Conservation (phyloP, 2,888 invertebrate genomes). For the Sisyra terminalis region DNA sequence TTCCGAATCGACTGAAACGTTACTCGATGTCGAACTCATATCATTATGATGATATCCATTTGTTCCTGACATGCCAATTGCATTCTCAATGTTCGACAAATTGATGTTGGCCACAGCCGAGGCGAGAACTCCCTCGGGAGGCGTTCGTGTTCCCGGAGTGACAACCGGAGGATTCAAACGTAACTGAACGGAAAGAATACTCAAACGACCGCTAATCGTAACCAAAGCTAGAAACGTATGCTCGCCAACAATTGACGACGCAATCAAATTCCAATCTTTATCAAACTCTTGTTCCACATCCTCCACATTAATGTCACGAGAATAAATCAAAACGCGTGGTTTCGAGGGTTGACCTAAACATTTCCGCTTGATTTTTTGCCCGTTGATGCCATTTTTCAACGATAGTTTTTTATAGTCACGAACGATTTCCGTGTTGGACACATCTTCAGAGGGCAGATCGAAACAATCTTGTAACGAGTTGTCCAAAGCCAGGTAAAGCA, state of each 20-base stretch:
- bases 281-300: conserved; percentile 30
- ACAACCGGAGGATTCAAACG: conserved; percentile 29
- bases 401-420: conserved; percentile 52
- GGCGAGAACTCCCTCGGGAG: conserved; percentile 18
- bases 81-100: conserved; percentile 1
- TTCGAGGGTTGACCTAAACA: conserved; percentile 37
- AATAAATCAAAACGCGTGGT: conserved; percentile 42
- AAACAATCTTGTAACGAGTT: conserved; percentile 67
- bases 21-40: conserved; percentile 2
- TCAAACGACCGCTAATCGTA: conserved; percentile 41
- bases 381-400: conserved; percentile 21
- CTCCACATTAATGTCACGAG: conserved; percentile 34
- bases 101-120: conserved; percentile 8
- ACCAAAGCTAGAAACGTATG: conserved; percentile 46
- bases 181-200: conserved; percentile 41
- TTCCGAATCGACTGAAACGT: conserved; percentile 1
- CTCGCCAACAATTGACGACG: conserved; percentile 36
- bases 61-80: conserved; percentile 12
- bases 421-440: conserved; percentile 58
- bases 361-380: conserved; percentile 27
- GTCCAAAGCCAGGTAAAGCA: conserved; percentile 57
- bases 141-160: conserved; percentile 24
- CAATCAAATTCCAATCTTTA: conserved; percentile 45
- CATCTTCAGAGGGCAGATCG: conserved; percentile 44
- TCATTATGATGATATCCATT: conserved; percentile 9